phyloP scores from a whole-genome alignment of 1,140 invertebrate species.

The Bradysia coprophila region DNA sequence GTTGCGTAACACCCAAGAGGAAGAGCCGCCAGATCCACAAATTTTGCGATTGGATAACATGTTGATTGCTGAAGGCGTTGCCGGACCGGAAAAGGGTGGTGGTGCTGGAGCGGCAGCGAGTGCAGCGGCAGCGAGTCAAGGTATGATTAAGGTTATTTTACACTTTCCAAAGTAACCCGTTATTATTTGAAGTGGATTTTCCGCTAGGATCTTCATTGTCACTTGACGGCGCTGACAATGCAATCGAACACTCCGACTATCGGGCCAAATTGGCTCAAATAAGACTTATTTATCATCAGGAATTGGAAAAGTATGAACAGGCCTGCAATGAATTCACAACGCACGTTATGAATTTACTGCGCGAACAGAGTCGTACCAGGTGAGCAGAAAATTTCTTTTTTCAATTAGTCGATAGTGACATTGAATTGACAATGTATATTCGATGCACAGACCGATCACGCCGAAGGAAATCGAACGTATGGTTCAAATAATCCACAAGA shows the following conservation, averaged over 20 bases:
- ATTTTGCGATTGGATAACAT: constrained; percentile 98
- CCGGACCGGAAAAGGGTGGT: constrained; percentile 92
- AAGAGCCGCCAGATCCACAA: constrained; percentile 96
- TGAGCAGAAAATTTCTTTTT: constrained; percentile 28
- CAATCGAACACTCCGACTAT: constrained; percentile 98
- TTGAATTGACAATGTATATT: neutral
- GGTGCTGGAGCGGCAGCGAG: constrained; percentile 81
- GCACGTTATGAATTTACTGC: constrained; percentile 94
- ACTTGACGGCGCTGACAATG: constrained; percentile 57
- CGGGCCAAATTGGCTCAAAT: constrained; percentile 98
- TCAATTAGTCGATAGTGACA: neutral
- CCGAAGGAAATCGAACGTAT: constrained; percentile 95
- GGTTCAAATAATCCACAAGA: constrained; percentile 99
- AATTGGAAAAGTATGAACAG: constrained; percentile 98
- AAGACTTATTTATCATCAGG: constrained; percentile 96
- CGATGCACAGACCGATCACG: constrained; percentile 55
- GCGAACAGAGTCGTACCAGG: constrained; percentile 92
- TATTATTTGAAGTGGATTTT: neutral
- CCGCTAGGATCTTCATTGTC: constrained; percentile 13
- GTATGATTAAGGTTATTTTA: constrained; percentile 14
- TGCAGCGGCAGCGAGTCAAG: constrained; percentile 71
- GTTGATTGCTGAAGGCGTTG: constrained; percentile 98
- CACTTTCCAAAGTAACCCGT: no score
- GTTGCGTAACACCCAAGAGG: constrained; percentile 91
- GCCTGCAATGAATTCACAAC: constrained; percentile 99